Percentiles rank a stretch among this genome's conserved stretches.
These are phyloP conservation scores for Gibbula magus DNA, from an alignment of 2,888 invertebrate species.

Conservation along the genomic window DNA sequence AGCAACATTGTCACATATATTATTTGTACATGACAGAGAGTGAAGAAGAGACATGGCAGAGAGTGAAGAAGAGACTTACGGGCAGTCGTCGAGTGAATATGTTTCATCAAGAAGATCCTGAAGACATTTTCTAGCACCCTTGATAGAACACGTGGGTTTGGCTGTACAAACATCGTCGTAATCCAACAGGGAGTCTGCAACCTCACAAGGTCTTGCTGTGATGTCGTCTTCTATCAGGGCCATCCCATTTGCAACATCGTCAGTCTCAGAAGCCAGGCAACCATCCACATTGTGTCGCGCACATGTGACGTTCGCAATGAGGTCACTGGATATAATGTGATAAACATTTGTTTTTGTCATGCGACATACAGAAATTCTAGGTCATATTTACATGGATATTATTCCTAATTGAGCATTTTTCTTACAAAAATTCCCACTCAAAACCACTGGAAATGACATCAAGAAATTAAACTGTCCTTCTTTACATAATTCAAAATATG, in stretches of 20 bases:
- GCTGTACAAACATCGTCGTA: constrained; percentile 21
- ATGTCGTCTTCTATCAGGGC: not conserved
- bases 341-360: no score
- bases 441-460: no score
- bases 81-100: not conserved
- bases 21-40: no score
- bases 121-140: not conserved
- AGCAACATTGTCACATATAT: no score
- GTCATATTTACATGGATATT: no score
- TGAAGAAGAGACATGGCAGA: not conserved
- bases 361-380: no score
- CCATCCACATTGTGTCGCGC: constrained; percentile 18
- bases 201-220: not conserved
- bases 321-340: constrained; percentile 17
- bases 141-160: constrained; percentile 13
- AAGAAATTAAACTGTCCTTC: no score
- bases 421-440: no score
- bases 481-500: no score
- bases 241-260: not conserved
- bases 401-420: no score
- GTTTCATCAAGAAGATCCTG: not conserved
- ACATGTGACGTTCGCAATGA: not conserved
- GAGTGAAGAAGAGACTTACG: not conserved
- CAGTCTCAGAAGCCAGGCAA: not conserved
- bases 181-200: not conserved